Evolutionary conservation across 2,888 invertebrate genomes (phyloP).

Genomic region (Ptychoptera albimana): DNA sequence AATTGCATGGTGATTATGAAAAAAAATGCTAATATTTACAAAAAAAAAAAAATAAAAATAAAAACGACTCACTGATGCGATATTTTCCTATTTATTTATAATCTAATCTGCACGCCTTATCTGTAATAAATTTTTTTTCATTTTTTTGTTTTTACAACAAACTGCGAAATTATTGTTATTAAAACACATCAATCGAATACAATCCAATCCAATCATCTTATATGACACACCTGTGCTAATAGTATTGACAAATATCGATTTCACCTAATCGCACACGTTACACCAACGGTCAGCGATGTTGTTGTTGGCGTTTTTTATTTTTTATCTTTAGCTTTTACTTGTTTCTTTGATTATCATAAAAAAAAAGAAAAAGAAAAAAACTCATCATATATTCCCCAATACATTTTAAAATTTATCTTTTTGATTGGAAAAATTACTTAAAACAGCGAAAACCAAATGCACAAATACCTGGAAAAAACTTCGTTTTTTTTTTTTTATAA

Average conservation of each 20-base stretch:
- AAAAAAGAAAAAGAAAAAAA: neutral
- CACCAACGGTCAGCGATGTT: neutral
- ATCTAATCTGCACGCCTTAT: no score
- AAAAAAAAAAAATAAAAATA: no score
- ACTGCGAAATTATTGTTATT: no score
- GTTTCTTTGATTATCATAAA: neutral
- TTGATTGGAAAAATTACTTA: neutral
- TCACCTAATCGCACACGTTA: constrained; percentile 1
- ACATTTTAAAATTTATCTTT: no score
- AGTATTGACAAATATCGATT: constrained; percentile 6
- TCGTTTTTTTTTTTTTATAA: neutral
- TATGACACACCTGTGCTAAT: constrained; percentile 5
- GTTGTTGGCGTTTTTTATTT: neutral
- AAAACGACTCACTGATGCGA: no score
- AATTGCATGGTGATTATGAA: no score
- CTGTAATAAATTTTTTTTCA: no score
- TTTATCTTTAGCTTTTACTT: neutral
- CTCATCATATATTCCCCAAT: no score
- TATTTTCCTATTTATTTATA: no score
- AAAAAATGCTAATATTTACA: no score
- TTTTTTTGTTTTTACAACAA: no score
- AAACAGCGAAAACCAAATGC: neutral
- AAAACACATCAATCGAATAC: no score
- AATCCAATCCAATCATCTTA: neutral
- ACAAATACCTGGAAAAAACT: neutral